Evolutionary conservation across 2,113 vertebrate species (phyloP).

Genomic region (Triplophysa dalaica): DNA sequence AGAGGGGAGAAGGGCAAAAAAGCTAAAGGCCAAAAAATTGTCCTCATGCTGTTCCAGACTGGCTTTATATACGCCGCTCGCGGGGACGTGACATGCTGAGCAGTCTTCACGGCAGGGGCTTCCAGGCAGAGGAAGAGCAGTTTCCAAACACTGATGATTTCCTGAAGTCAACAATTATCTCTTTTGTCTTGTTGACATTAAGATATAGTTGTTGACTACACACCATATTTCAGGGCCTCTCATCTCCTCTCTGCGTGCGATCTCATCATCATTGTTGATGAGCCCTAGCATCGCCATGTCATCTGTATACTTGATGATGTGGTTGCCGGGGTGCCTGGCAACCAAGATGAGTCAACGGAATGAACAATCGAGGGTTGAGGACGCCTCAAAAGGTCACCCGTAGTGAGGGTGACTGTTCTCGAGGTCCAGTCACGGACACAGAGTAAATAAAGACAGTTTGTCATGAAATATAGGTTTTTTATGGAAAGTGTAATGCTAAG

Average conservation of each 20-base stretch:
- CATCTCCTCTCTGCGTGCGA: constrained; percentile 35
- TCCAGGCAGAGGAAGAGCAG: constrained; percentile 18
- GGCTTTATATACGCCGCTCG: constrained; percentile 24
- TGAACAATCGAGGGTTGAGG: constrained; percentile 8
- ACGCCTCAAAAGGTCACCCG: neutral
- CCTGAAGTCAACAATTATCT: constrained; percentile 43
- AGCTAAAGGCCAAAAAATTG: constrained; percentile 15
- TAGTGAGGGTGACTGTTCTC: neutral
- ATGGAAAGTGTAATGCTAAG: too few relatives aligned
- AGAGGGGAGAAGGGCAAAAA: constrained; percentile 2
- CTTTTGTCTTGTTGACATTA: constrained; percentile 38
- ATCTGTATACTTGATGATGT: constrained; percentile 31
- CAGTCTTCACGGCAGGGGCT: constrained; percentile 14
- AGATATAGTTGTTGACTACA: constrained; percentile 31
- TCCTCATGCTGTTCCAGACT: constrained; percentile 18
- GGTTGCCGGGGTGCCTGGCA: constrained; percentile 28
- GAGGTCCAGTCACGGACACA: neutral
- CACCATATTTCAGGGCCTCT: constrained; percentile 22
- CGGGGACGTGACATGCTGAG: constrained; percentile 30
- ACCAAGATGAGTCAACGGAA: neutral
- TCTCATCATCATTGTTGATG: constrained; percentile 35
- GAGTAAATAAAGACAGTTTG: neutral
- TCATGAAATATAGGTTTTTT: neutral
- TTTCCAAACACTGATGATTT: constrained; percentile 35
- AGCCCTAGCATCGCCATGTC: constrained; percentile 21